Base-by-base conservation (phyloP, 2,888 invertebrate species). In the Cerceris ruficornis region DNA sequence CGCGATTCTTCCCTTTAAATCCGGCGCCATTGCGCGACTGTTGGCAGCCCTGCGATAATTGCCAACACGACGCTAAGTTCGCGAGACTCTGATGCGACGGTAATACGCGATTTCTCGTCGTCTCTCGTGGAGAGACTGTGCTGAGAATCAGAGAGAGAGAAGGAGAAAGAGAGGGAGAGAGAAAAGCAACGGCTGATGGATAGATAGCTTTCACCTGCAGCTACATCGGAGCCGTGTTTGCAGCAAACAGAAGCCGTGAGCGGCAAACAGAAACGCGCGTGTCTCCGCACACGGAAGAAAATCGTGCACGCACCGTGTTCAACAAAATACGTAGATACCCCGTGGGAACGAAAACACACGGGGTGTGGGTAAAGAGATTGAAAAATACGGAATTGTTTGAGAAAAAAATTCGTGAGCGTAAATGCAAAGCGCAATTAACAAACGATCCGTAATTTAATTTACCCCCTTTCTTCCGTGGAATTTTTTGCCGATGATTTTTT, bases 1-100 rank as follows among this genome's bases (percentile, higher is more conserved):
- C 43, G 41, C 55, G 52, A 54, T 55, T 55, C 39, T 42, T 15
- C 57, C 62, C 62, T 62, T 71, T 66, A 72, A 65, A 54, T 49
- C 43, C 42, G 4, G 39, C 61, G 65, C 70, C 57, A 54, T 41
- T 50, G 62, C 49, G 61, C 61, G 61, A 67, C 66, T 62, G 69
- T 69, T 57, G 58, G 62, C 15, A 41, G 9, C 52, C n/a, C 69
- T 52, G 7, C 57, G 68, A 75, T 80, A 83, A 83, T 81, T 74
- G 77, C 66, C 55, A 62, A 41, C 39, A 69, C 42, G 52, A 49
- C 42, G 46, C 57, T 65, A 72, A 79, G 67, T 79, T 76, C 58
- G 42, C 62, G 60, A 54, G 79, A 80, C 80, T 75, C 77, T 77
- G 75, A 77, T 80, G 79, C 17, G 76, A 8, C 74, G 55, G 61